Evolutionary conservation across 2,888 invertebrate genomes (phyloP), one percentile per base, ranked within the genome.

Genomic region (Dorcus parallelipipedus): DNA sequence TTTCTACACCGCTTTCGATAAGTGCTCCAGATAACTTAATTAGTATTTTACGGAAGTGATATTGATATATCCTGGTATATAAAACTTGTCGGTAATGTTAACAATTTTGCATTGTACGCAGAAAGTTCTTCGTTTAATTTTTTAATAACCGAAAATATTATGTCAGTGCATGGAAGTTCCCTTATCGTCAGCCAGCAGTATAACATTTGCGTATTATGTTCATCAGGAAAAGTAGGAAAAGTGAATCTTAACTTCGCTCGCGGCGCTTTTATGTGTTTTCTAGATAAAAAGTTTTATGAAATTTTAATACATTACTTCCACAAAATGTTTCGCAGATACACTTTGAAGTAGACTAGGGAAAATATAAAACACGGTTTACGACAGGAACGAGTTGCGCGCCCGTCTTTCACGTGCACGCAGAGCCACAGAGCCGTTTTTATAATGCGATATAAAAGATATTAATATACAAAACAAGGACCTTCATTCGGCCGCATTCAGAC

Each of bases 281-380:
- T 33, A 33, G 26, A 33, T 33, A 33, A 33, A 33, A 33, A 33
- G 6, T 33, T 33, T 33, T 38, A n/a, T 42, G 49, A 55, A 42
- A 55, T 55, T 55, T 55, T 55, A 55, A 55, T 55, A 55, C 55
- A 20, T 49, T 55, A 50, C 54, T 55, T 49, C 49, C 40, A 55
- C 55, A 55, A 55, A 55, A 55, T 55, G 43, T 55, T 55, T 41
- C 49, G 43, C 42, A 42, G 43, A 55, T 42, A 55, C 33, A 49
- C 42, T 50, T 49, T 43, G 41, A 17, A 55, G 55, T 55, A 49
- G 33, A 49, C 38, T 23, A 33, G 43, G 43, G 39, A 43, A 52
- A 42, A 41, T 52, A 38, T 49, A 53, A 53, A 47, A 45, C 41
- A 33, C 42, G 38, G 39, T 54, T 55, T 49, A 49, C 42, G 55